Conservation (phyloP, 2,113 vertebrate genomes). For the Gymnocephalus cernua region DNA sequence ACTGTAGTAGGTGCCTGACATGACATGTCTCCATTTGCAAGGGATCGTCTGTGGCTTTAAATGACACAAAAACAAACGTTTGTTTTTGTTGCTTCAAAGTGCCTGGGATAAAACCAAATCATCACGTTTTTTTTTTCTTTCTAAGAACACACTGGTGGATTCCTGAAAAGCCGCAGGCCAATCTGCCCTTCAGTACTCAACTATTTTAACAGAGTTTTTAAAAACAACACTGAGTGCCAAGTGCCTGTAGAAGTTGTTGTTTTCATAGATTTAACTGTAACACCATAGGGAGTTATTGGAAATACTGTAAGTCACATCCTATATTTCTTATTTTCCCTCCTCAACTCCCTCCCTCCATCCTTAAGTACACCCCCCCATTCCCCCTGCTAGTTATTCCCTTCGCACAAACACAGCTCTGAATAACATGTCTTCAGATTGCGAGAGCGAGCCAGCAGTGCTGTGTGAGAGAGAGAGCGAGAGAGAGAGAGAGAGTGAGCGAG, state of each 20-base stretch:
- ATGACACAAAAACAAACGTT: slow-evolving; percentile 7
- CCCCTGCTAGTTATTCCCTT: slow-evolving; percentile 29
- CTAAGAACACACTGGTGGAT: slow-evolving; percentile 62
- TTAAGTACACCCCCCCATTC: neutral
- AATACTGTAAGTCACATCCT: slow-evolving; percentile 40
- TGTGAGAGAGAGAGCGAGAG: neutral
- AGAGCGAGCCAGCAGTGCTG: slow-evolving; percentile 23
- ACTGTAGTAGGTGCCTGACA: neutral
- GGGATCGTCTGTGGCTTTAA: neutral
- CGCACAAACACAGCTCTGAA: slow-evolving; percentile 55
- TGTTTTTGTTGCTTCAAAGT: slow-evolving; percentile 29
- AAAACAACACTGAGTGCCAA: slow-evolving; percentile 72
- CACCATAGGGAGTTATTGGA: slow-evolving; percentile 33
- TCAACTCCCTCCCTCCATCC: neutral
- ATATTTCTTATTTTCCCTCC: slow-evolving; percentile 14
- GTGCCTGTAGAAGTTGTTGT: slow-evolving; percentile 10
- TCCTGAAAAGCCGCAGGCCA: slow-evolving; percentile 65
- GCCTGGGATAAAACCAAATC: slow-evolving; percentile 9
- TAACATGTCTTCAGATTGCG: slow-evolving; percentile 59
- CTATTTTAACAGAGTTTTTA: slow-evolving; percentile 31
- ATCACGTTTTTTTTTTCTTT: slow-evolving; percentile 42
- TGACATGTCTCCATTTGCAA: slow-evolving; percentile 22
- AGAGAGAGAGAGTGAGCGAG: neutral
- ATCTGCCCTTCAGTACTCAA: slow-evolving; percentile 26
- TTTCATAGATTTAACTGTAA: slow-evolving; percentile 19